Evolutionary conservation across 1,140 invertebrate genomes (phyloP).

Genomic region (Nephotettix cincticeps): DNA sequence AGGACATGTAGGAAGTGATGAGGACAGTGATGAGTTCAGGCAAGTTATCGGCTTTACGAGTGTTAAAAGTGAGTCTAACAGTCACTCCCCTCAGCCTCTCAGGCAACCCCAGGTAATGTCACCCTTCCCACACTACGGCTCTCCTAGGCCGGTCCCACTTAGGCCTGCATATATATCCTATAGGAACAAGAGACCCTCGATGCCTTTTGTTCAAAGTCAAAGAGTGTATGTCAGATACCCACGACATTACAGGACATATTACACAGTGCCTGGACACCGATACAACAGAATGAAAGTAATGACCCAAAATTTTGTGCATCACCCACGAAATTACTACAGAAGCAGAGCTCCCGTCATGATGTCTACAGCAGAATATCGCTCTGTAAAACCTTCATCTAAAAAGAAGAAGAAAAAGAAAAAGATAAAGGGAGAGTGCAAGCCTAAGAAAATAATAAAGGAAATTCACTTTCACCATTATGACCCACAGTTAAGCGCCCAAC

Average conservation of each 20-base stretch:
- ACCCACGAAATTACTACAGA: background rate
- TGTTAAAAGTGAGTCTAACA: too few species aligned
- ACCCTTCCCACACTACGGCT: background rate
- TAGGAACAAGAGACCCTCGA: too few species aligned
- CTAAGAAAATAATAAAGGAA: constrained; percentile 18
- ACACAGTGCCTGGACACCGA: background rate
- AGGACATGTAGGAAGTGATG: too few species aligned
- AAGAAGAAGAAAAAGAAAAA: constrained; percentile 14
- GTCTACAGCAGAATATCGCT: background rate
- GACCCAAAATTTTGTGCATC: constrained; percentile 4
- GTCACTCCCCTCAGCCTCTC: too few species aligned
- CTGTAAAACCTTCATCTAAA: background rate
- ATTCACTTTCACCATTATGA: constrained; percentile 23
- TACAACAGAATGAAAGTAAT: constrained; percentile 3
- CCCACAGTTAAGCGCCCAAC: background rate
- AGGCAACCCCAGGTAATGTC: background rate
- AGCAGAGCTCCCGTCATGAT: background rate
- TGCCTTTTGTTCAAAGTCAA: background rate
- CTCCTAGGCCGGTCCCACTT: background rate
- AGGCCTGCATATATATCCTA: too few species aligned
- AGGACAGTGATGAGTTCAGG: too few species aligned
- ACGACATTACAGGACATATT: constrained; percentile 3
- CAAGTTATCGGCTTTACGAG: too few species aligned
- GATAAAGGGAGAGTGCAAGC: background rate
- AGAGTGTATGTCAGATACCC: constrained; percentile 5